A percentile compares a stretch with the other conserved stretches of the same genome.
These are phyloP conservation scores for Dysdera silvatica DNA, from an alignment of 1,140 invertebrate species.

Conservation along the genomic window DNA sequence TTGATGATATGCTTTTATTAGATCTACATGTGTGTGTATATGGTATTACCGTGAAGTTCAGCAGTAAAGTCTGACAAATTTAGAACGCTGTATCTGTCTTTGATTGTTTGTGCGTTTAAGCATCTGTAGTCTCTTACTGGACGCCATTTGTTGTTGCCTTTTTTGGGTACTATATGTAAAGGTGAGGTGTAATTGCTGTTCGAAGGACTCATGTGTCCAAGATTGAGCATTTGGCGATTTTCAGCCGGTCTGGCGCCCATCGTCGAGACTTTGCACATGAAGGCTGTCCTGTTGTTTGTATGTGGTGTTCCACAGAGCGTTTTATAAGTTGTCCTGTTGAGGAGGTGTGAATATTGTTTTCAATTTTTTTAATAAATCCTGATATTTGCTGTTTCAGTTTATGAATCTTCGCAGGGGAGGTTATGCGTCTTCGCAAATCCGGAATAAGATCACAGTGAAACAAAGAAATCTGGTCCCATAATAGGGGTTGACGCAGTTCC, in stretches of 20 bases:
- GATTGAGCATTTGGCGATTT: slow-evolving; percentile 12
- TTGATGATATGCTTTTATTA: slow-evolving; percentile 24
- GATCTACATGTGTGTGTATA: slow-evolving; percentile 16
- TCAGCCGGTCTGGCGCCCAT: slow-evolving; percentile 17
- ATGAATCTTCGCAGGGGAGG: not conserved
- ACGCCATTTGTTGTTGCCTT: slow-evolving; percentile 14
- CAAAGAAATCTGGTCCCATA: slow-evolving; percentile 25
- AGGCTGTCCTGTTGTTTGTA: slow-evolving; percentile 14
- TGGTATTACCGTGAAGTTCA: slow-evolving; percentile 12
- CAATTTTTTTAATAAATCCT: slow-evolving; percentile 13
- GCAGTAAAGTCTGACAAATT: slow-evolving; percentile 14
- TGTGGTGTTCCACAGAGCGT: slow-evolving; percentile 13
- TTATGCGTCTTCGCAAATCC: not conserved
- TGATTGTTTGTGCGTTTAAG: slow-evolving; percentile 22
- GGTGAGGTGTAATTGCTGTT: slow-evolving; percentile 31
- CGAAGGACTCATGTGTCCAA: slow-evolving; percentile 29
- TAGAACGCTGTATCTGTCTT: slow-evolving; percentile 25
- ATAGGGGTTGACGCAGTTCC: slow-evolving; percentile 14
- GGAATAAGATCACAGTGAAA: slow-evolving; percentile 8
- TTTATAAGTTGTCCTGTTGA: slow-evolving; percentile 3
- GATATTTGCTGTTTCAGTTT: not conserved
- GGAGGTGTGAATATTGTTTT: not conserved
- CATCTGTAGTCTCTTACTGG: slow-evolving; percentile 22
- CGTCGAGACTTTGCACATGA: not conserved
- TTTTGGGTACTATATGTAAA: slow-evolving; percentile 35